These are phyloP conservation scores for Tenthredo notha DNA, from an alignment of 2,888 invertebrate genomes.

Conservation along the genomic window DNA sequence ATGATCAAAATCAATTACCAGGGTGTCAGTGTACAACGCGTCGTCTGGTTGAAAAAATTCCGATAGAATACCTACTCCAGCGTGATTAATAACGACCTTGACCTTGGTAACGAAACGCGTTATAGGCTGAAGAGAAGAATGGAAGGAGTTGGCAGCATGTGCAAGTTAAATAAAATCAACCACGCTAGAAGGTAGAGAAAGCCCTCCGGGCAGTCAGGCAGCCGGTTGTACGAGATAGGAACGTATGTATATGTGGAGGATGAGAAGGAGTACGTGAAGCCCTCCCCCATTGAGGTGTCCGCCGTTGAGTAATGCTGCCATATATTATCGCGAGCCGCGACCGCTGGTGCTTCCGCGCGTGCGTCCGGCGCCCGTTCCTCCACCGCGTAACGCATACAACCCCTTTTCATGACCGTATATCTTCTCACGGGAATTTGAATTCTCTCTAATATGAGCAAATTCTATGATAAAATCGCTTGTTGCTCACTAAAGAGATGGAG, in stretches of 20 bases:
- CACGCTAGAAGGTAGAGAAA: constrained; percentile 29
- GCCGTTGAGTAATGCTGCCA: constrained; percentile 74
- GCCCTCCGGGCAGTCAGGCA: constrained; percentile 1
- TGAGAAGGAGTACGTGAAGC: constrained; percentile 48
- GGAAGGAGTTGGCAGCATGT: constrained; percentile 42
- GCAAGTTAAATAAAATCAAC: constrained; percentile 52
- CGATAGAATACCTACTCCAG: constrained; percentile 12
- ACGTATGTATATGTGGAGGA: constrained; percentile 1
- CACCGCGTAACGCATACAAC: constrained; percentile 24
- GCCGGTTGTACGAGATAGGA: constrained; percentile 23
- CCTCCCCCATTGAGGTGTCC: constrained; percentile 73
- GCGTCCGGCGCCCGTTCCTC: constrained; percentile 57
- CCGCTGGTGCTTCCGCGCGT: constrained; percentile 66
- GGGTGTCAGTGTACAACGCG: constrained; percentile 44
- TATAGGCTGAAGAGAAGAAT: constrained; percentile 5
- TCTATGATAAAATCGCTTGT: constrained; percentile 10
- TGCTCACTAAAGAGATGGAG: constrained; percentile 2
- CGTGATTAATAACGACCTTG: constrained; percentile 48
- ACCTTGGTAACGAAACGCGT: constrained; percentile 51
- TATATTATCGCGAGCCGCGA: constrained; percentile 68
- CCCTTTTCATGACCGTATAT: background rate
- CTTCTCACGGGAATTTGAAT: background rate
- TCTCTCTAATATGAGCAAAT: constrained; percentile 17
- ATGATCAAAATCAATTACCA: constrained; percentile 50
- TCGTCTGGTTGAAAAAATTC: constrained; percentile 16